These are phyloP conservation scores for Oophaga sylvatica DNA, from an alignment of 2,797 vertebrate genomes.

Conservation along the genomic window DNA sequence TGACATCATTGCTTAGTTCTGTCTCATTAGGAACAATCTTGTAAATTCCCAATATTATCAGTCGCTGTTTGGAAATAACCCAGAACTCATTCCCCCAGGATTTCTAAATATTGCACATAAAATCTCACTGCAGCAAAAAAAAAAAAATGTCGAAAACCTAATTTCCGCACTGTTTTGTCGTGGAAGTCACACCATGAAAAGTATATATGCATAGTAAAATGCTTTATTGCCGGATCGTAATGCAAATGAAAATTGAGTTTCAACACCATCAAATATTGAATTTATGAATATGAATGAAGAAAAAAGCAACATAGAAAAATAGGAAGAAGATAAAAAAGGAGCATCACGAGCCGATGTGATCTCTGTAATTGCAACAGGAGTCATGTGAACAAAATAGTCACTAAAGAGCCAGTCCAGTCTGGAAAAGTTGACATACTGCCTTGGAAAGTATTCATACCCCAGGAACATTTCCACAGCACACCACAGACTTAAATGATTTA, in stretches of 20 bases:
- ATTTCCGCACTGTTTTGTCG: slow-evolving; percentile 49
- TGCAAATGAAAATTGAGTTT: slow-evolving; percentile 59
- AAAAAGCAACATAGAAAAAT: slow-evolving; percentile 15
- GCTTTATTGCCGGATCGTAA: slow-evolving; percentile 48
- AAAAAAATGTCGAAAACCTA: slow-evolving; percentile 41
- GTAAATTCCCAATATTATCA: neutral
- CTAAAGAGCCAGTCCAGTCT: too few species aligned
- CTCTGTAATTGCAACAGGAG: too few species aligned
- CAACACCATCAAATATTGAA: slow-evolving; percentile 50
- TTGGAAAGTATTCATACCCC: too few species aligned
- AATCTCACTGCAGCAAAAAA: slow-evolving; percentile 25
- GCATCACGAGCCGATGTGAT: too few species aligned
- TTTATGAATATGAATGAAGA: slow-evolving; percentile 54
- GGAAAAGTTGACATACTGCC: too few species aligned
- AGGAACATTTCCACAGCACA: too few species aligned
- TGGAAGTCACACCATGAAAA: slow-evolving; percentile 36
- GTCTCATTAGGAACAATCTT: too few species aligned
- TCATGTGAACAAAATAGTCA: too few species aligned
- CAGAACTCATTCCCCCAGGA: neutral
- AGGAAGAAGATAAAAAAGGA: neutral
- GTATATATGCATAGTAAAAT: slow-evolving; percentile 55
- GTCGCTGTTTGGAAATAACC: neutral
- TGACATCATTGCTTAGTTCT: too few species aligned
- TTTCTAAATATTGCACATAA: slow-evolving; percentile 8
- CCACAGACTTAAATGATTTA: too few species aligned